Evolutionary conservation across 2,797 vertebrate genomes (phyloP), one percentile per base, ranked within the genome.

Genomic region (Hyperoplus immaculatus): DNA sequence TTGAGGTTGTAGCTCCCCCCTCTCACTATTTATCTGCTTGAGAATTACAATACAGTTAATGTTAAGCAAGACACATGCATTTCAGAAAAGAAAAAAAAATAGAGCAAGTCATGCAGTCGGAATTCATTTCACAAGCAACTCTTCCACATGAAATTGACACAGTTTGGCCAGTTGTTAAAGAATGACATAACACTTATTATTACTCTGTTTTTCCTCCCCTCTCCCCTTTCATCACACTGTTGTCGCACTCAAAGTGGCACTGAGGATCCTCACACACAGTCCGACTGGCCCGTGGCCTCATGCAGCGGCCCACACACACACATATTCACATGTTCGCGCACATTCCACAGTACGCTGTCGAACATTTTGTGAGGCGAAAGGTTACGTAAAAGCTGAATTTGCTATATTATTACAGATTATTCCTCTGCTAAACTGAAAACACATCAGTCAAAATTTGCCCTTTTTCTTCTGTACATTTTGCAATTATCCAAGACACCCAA

Each of bases 291-390:
- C 59, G 29, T 60, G 72, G 64, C 64, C 75, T 47, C 41, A 21
- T 53, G 73, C 75, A 71, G 67, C 75, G 46, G 70, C 86, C 73
- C 83, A 73, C 84, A 72, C 61, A 72, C 58, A 65, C 80, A 69
- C 77, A 81, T 42, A 86, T 81, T 81, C 63, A 68, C 85, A 89
- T 72, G 71, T 74, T 57, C 69, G 58, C 50, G 16, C 84, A 88
- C 90, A 92, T 89, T 90, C 90, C 84, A 83, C 82, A 85, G 71
- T 8, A 36, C 45, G 39, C 70, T 78, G 77, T 65, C 65, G 78
- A 89, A 87, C 82, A 90, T 83, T 90, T 88, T 77, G 69, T 80
- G 68, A 82, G 65, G 64, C 18, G 50, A 68, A 72, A 80, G 67
- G 74, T 84, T 77, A 62, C 76, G 60, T 78, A 84, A 81, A 90